Evolutionary conservation across 2,113 vertebrate species (phyloP), one percentile per base, ranked within the genome.

Genomic region (Vimba vimba): DNA sequence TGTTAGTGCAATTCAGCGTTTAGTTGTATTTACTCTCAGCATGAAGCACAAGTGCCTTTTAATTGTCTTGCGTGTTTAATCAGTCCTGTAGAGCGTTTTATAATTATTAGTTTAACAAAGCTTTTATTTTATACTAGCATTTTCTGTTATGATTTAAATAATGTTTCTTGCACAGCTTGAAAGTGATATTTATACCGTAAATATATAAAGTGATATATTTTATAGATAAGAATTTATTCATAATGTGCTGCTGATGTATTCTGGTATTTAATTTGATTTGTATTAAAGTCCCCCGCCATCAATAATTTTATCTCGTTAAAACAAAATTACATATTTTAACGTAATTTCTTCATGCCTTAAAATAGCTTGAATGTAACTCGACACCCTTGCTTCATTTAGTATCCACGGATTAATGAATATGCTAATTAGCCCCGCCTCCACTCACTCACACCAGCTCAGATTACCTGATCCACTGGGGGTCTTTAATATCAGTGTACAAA

Each of bases 31-130:
- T 79, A 39, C 55, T 57, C 4, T 15, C 45, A 21, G 21, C 59
- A 87, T 68, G 88, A 73, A 55, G 15, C 52, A 47, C 30, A 62
- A 36, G 86, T 91, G 90, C 88, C 90, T 88, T 87, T 45, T 45
- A 43, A 39, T 66, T 75, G 30, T 39, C 36, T 6, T 39, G 36
- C 36, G 36, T 39, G 36, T 39, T 6, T 39, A 39, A 39, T 43
- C 39, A 9, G 39, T 43, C 10, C 39, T 66, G 19, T 39, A 60
- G 15, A n/a, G 12, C 36, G 3, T 84, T 85, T 84, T 90, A 74
- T 79, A 60, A 47, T 19, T 11, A 23, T 71, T 36, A 27, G 25
- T 10, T 73, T 71, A 62, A 76, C 75, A 36, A 36, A 55, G 9
- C 33, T 43, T 27, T 2, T 9, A 27, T 45, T 59, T 71, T 84